Base-by-base conservation (phyloP, 2,113 vertebrate species). In the Micronycteris hirsuta region DNA sequence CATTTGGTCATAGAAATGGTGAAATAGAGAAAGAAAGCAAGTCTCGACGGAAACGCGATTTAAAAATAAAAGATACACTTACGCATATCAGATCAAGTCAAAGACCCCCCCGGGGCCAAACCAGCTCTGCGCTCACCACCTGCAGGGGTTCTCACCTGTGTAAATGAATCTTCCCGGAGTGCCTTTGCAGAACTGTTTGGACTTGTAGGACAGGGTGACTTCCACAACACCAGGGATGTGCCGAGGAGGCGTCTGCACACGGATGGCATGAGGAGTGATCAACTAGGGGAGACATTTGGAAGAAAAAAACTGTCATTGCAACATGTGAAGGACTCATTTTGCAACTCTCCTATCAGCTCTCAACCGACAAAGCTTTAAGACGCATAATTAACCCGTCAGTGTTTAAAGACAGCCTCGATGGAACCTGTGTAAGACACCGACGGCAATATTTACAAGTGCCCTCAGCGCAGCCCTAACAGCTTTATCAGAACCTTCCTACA, bases 121-220 rank as follows among this genome's bases (percentile, higher is more conserved):
- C 73, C 56, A 33, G 47, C 83, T 94, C 89, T 17, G 0, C 74
- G 49, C 20, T 38, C 33, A 28, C 61, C 20, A 12, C 28, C 22
- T 33, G 31, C 33, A 13, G 22, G 7, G 41, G 86, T 11, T 73
- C 98, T 98, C 99, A 99, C 99, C 99, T 99, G 99, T 99, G 98
- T 99, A 99, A 98, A 99, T 99, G 99, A 99, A 99, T 98, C 99
- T 99, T 96, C 99, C 99, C 68, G 99, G 99, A n/a, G 99, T 99
- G 97, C 99, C 99, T 98, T 99, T 99, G 98, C 99, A 99, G 98
- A 99, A 99, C 98, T 99, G 99, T 98, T 99, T 99, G 63, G 99
- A 99, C 97, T 99, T 99, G 99, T 99, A 99, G 98, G 99, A 99
- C 98, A 99, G 98, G 97, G 99, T 99, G 98, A 99, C 99, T 98